Evolutionary conservation across 2,888 invertebrate genomes (phyloP), one percentile per base, ranked within the genome.

Genomic region (Cantharis lateralis): DNA sequence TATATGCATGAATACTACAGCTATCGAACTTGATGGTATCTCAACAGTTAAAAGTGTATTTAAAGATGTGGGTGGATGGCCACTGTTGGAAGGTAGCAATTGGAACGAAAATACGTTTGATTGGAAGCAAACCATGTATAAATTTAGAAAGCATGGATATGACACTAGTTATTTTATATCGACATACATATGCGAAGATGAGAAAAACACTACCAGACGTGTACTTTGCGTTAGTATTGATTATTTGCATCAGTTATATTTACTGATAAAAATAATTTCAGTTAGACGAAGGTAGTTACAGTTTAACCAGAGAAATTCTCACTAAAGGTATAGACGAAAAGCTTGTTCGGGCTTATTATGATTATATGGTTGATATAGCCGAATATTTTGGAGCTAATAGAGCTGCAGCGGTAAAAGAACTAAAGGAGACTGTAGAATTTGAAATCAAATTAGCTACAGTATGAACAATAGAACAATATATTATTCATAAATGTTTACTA

Each of bases 91-190:
- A 80, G 96, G 94, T 0, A 90, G 92, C 24, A 80, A 86, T 0
- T 97, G 97, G 97, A 91, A 93, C 81, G 92, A 92, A 5, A 87
- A 87, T 0, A 87, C 89, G 11, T 97, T 95, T 90, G 91, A 92
- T 79, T 97, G 97, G 97, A 93, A 93, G 82, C 90, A 94, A 81
- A 93, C 94, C 0, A 94, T 96, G 11, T 96, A 95, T 89, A 93
- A 92, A 78, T 96, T 96, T 89, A 91, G 96, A 62, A 88, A 90
- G 72, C 89, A 92, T 70, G 97, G 97, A 2, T 96, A 95, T 88
- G 95, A 95, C 80, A 94, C 96, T 78, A 96, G 97, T 88, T 96
- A 96, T 86, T 94, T 97, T 87, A 91, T 97, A 62, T 96, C 97
- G 87, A 95, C 97, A 87, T 96, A 96, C 63, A 94, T 97, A 84